Evolutionary conservation across 2,888 invertebrate species (phyloP), one percentile per base, ranked within the genome.

Genomic region (Schizaphis graminum): DNA sequence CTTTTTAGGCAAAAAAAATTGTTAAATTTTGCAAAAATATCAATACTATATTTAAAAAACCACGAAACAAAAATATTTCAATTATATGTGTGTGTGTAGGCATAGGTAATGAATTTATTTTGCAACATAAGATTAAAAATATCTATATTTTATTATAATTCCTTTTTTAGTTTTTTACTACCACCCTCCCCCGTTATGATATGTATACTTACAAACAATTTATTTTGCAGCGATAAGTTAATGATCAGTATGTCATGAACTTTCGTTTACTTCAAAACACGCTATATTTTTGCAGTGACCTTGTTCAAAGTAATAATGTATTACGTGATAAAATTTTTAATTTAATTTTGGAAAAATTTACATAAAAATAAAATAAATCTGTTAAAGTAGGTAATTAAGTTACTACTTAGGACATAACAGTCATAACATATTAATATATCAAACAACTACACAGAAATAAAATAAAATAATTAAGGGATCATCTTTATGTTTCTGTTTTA

Each of bases 231-330:
- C 35, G 61, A 87, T 87, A 92, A 92, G 26, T 61, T 92, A 61
- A 92, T 47, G 87, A 92, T 49, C 57, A 49, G 47, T 61, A 61
- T 41, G 61, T 61, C 35, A 49, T 92, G 61, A 92, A 92, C 87
- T 61, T 92, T 67, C 28, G n/a, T 92, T 92, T 87, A 26, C 49
- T 87, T 67, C 35, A 56, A 44, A 91, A 91, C 92, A 87, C 92
- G 87, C 92, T 21, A 61, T 21, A 44, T 87, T 85, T 87, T 85
- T 16, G 61, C 3, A 11, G 44, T 61, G 61, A 91, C 91, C 91
- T 87, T 87, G 41, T 91, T 87, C 49, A 35, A 91, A 53, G n/a
- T 21, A 84, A 28, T 84, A 41, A 85, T 56, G 41, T 56, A 91
- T 85, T 84, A 91, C 56, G 56, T 85, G 91, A 84, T 91, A 91